Percentiles rank a stretch among this genome's conserved stretches.
These are phyloP conservation scores for Pterostichus madidus DNA, from an alignment of 2,888 invertebrate genomes.

Conservation along the genomic window DNA sequence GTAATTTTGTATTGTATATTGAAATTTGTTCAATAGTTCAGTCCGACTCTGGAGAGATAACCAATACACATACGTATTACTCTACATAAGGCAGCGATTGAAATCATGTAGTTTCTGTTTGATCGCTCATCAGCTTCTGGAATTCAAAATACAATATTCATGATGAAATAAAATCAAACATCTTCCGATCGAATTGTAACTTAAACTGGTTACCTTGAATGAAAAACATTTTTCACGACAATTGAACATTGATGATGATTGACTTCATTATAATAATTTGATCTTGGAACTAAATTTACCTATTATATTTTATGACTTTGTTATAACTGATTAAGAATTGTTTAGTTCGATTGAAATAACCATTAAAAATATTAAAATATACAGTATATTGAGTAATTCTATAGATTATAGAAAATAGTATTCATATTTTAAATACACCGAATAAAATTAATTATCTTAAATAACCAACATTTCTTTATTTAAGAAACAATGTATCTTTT, in stretches of 20 bases:
- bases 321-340: too few relatives aligned
- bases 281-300: constrained; percentile 24
- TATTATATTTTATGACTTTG: background rate
- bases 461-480: background rate
- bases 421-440: too few relatives aligned
- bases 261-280: background rate
- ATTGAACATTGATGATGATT: constrained; percentile 2
- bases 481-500: constrained; percentile 1
- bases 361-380: too few relatives aligned
- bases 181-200: constrained; percentile 15
- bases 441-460: too few relatives aligned
- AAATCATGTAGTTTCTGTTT: constrained; percentile 43
- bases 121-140: constrained; percentile 38
- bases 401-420: too few relatives aligned
- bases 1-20: too few relatives aligned
- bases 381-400: too few relatives aligned
- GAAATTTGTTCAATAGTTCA: background rate
- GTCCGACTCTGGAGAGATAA: background rate
- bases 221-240: constrained; percentile 19
- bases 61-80: constrained; percentile 36
- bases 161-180: constrained; percentile 45
- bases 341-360: too few relatives aligned
- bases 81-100: constrained; percentile 1
- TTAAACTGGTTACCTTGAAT: constrained; percentile 20
- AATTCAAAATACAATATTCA: constrained; percentile 53